These are phyloP conservation scores for Dryocosmus kuriphilus DNA, from an alignment of 2,888 invertebrate genomes.

Conservation along the genomic window DNA sequence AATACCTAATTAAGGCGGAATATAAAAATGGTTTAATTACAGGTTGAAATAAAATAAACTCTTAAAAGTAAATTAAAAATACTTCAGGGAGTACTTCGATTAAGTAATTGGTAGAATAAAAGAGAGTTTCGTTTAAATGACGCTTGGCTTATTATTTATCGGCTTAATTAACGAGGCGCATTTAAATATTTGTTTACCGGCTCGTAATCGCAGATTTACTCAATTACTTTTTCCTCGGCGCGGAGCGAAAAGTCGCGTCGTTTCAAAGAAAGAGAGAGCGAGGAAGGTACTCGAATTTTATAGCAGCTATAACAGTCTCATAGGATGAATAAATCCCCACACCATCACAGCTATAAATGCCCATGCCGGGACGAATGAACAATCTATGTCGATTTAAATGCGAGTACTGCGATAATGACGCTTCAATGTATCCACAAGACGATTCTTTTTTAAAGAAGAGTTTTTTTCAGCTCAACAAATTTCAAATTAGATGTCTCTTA, in stretches of 20 bases:
- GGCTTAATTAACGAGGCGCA: slow-evolving; percentile 9
- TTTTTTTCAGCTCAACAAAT: too few species aligned
- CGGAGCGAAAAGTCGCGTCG: not conserved
- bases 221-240: slow-evolving; percentile 6
- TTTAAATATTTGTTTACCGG: slow-evolving; percentile 4
- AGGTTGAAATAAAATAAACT: slow-evolving; percentile 18
- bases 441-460: not conserved
- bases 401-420: slow-evolving; percentile 9
- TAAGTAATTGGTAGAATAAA: slow-evolving; percentile 17
- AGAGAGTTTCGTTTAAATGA: not conserved
- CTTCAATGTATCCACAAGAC: not conserved
- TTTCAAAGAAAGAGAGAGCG: slow-evolving; percentile 10
- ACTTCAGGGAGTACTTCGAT: not conserved
- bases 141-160: slow-evolving; percentile 10
- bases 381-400: slow-evolving; percentile 34
- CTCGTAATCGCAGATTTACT: slow-evolving; percentile 16
- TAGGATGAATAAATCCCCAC: slow-evolving; percentile 29
- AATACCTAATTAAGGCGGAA: not conserved
- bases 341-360: slow-evolving; percentile 13
- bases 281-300: slow-evolving; percentile 25
- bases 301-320: slow-evolving; percentile 29
- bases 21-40: slow-evolving; percentile 35
- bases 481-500: too few species aligned
- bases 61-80: not conserved
- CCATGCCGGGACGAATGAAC: slow-evolving; percentile 20